phyloP scores from a whole-genome alignment of 2,888 invertebrate species.

The Apeira syringaria region DNA sequence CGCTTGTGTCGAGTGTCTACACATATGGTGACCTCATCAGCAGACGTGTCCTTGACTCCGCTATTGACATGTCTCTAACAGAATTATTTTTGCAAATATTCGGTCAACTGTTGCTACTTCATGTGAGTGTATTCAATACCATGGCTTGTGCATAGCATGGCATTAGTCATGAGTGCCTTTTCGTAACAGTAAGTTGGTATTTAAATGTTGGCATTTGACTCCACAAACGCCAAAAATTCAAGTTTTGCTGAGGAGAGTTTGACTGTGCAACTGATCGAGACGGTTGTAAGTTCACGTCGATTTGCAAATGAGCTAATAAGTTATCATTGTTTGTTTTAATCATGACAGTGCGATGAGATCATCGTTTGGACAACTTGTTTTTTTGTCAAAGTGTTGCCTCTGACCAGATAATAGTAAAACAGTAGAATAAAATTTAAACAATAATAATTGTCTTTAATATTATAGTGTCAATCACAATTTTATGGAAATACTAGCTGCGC shows the following conservation, averaged over 20 bases:
- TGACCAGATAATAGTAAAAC: no score
- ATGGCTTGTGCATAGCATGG: slow-evolving; percentile 12
- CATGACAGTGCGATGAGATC: slow-evolving; percentile 27
- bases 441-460: no score
- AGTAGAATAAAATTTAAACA: no score
- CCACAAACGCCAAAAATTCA: slow-evolving; percentile 18
- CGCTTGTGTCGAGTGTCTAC: slow-evolving; percentile 50
- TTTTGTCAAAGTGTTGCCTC: slow-evolving; percentile 3
- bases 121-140: slow-evolving; percentile 38
- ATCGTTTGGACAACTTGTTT: slow-evolving; percentile 14
- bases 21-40: slow-evolving; percentile 48
- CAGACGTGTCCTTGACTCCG: slow-evolving; percentile 31
- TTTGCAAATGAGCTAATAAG: slow-evolving; percentile 3
- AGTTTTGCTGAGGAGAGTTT: slow-evolving; percentile 2
- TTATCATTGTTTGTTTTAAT: slow-evolving; percentile 22
- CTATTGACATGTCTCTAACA: slow-evolving; percentile 35
- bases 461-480: no score
- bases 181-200: slow-evolving; percentile 13
- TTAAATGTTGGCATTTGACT: slow-evolving; percentile 27
- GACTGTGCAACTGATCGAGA: not conserved
- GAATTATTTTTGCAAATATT: slow-evolving; percentile 39
- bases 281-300: no score
- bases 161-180: slow-evolving; percentile 14
- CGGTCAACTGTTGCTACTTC: slow-evolving; percentile 39
- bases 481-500: no score